Evolutionary conservation across 2,797 vertebrate species (phyloP), one percentile per base, ranked within the genome.

Genomic region (Hippopotamyrus pictus): DNA sequence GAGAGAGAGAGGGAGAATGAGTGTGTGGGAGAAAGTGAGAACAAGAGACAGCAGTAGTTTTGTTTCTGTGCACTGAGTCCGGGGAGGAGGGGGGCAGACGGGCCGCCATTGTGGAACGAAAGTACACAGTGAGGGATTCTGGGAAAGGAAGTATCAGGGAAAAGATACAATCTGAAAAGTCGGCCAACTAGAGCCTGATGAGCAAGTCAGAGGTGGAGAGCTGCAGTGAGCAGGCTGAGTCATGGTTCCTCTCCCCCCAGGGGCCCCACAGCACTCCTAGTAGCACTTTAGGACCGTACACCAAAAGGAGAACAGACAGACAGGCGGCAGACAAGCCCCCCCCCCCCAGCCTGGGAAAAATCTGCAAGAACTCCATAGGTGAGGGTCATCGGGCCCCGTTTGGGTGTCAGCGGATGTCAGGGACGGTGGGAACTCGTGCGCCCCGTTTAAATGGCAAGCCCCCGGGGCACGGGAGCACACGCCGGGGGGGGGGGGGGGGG

Each of bases 271-370:
- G 76, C 11, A 50, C 88, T 88, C 84, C 94, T 93, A 93, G 94
- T 96, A 96, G 96, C 96, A 97, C 96, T 97, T 97, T 97, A 97
- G 53, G 48, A 51, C 69, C 22, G 17, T 57, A 37, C 22, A 33
- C 69, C 46, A n/a, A 57, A n/a, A 33, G 85, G 7, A 84, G 41
- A 41, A 88, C 59, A 19, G 41, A 87, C 59, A 51, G 69, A 57
- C 37, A n/a, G 54, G 54, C 0, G 6, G 54, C 54, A n/a, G 54
- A 59, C 19, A 53, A 62, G 25, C 11, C 65, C 29, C 69, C 69
- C 29, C 65, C 69, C 29, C 12, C 8, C 33, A 37, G 73, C 73
- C 37, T 62, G 59, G 59, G 22, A 62, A 25, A 53, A 62, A 69
- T 2, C 65, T 69, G 65, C 11, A 12, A 69, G 51, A 53, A 88